Evolutionary conservation across 2,888 invertebrate species (phyloP).

Genomic region (Mesoligia furuncula): DNA sequence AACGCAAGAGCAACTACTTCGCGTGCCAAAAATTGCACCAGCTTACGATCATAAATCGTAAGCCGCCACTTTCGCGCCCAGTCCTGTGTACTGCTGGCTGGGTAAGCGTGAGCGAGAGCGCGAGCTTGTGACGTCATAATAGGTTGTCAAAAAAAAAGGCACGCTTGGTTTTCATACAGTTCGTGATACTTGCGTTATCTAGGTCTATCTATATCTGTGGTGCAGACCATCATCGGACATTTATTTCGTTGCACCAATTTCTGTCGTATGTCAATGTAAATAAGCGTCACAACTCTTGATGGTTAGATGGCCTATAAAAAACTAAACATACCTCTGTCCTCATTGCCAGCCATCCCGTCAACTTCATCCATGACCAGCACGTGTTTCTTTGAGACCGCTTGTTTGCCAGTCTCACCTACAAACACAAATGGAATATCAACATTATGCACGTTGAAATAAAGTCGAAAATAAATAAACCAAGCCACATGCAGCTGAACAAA

Average conservation of each 20-base stretch:
- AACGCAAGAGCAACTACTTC: no score
- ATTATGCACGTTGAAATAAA: not conserved
- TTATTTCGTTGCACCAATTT: not conserved
- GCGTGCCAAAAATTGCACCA: no score
- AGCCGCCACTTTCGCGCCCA: no score
- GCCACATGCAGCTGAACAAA: not conserved
- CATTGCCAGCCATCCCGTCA: constrained; percentile 99
- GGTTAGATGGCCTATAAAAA: not conserved
- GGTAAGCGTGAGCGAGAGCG: no score
- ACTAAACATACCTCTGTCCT: constrained; percentile 94
- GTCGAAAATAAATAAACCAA: not conserved
- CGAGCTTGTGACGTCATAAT: no score
- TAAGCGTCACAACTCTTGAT: not conserved
- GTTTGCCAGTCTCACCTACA: constrained; percentile 84
- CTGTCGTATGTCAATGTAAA: not conserved
- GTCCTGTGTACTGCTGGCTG: no score
- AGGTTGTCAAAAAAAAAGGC: no score
- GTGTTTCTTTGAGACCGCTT: constrained; percentile 93
- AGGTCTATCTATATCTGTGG: no score
- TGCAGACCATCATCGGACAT: not conserved
- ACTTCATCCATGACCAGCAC: constrained; percentile 99
- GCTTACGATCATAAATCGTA: no score
- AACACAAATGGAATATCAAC: not conserved
- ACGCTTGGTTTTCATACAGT: no score
- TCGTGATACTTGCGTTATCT: no score